Conservation (phyloP, 2,113 vertebrate species). For the Trichechus manatus region DNA sequence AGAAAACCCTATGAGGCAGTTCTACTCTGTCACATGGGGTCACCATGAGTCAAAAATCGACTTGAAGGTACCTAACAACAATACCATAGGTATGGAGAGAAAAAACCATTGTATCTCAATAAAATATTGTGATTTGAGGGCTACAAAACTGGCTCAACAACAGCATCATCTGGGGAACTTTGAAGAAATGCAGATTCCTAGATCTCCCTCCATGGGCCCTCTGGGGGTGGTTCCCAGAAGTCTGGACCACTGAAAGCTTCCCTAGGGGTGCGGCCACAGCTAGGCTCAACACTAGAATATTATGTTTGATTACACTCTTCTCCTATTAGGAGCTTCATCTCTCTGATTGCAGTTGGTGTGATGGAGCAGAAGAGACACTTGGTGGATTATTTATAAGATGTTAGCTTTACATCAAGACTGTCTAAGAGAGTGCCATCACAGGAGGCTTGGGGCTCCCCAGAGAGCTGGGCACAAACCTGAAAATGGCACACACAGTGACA, state of each 20-base stretch:
- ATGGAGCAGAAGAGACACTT: neutral
- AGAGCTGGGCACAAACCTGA: neutral
- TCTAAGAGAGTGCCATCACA: neutral
- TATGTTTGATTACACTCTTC: neutral
- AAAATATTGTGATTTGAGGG: neutral
- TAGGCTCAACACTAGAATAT: neutral
- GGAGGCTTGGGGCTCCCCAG: rapidly evolving
- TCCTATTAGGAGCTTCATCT: neutral
- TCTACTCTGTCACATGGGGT: neutral
- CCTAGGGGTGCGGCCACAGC: rapidly evolving
- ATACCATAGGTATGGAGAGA: rapidly evolving
- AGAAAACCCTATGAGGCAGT: neutral
- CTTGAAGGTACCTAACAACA: neutral
- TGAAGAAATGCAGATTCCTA: neutral
- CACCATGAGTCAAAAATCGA: neutral
- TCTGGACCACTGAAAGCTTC: neutral
- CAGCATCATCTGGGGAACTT: neutral
- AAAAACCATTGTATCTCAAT: no score
- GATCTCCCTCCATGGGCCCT: neutral
- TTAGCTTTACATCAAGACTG: neutral
- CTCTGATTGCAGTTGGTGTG: neutral
- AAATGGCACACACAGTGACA: neutral
- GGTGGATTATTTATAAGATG: slow-evolving; percentile 62
- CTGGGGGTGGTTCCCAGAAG: neutral
- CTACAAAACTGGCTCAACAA: rapidly evolving